A percentile compares a stretch with the other conserved stretches of the same genome.
phyloP scores from a whole-genome alignment of 2,888 invertebrate genomes.

The Alloscopus bannaensis region DNA sequence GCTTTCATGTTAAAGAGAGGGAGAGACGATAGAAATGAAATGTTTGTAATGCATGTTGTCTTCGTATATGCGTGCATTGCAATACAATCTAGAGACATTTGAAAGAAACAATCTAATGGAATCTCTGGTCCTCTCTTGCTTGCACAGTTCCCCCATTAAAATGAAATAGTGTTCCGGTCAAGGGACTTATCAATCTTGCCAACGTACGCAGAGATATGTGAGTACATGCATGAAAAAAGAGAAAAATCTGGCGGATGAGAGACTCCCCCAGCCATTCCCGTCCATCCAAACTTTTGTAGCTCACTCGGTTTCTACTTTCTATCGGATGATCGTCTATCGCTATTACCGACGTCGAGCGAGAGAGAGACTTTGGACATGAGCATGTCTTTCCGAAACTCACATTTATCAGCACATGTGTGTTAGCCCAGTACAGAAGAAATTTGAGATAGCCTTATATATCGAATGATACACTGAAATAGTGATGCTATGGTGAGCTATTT shows the following conservation, averaged over 20 bases:
- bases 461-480: too few species aligned
- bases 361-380: too few species aligned
- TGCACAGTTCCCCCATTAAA: conserved; percentile 77
- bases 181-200: conserved; percentile 72
- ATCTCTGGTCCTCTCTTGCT: conserved; percentile 77
- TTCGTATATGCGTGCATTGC: conserved; percentile 29
- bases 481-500: too few species aligned
- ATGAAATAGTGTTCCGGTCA: conserved; percentile 77
- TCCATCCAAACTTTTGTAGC: too few species aligned
- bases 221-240: not conserved
- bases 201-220: conserved; percentile 28
- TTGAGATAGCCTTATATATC: too few species aligned
- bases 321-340: too few species aligned
- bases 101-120: conserved; percentile 78
- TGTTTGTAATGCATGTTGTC: not conserved
- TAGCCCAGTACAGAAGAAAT: too few species aligned
- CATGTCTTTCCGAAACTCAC: too few species aligned
- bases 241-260: conserved; percentile 10
- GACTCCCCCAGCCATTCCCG: conserved; percentile 29
- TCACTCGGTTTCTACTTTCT: conserved; percentile 10
- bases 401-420: too few species aligned
- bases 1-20: conserved; percentile 21
- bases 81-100: conserved; percentile 62
- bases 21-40: conserved; percentile 30
- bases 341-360: too few species aligned